phyloP scores from a whole-genome alignment of 2,113 vertebrate species.

The Petaurus breviceps region DNA sequence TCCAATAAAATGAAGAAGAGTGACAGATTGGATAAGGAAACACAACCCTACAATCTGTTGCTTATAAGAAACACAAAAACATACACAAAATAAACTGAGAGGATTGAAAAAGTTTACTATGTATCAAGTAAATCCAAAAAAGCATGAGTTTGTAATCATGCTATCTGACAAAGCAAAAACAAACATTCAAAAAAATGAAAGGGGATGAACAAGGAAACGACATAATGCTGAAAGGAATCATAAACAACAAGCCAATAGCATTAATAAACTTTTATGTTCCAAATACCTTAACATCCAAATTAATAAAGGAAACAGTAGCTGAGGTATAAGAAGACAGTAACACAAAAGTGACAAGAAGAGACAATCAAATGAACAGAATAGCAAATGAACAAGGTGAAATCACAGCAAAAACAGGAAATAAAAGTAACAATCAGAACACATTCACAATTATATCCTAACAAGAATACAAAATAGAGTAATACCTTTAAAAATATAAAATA shows the following conservation, averaged over 20 bases:
- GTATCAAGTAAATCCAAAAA: neutral
- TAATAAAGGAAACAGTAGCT: neutral
- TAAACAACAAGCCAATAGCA: neutral
- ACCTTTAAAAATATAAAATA: too few relatives aligned
- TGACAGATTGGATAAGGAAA: neutral
- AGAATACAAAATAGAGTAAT: too few relatives aligned
- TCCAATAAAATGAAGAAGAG: neutral
- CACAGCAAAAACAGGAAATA: too few relatives aligned
- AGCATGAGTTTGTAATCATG: neutral
- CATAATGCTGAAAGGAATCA: neutral
- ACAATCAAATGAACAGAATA: too few relatives aligned
- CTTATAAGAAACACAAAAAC: neutral
- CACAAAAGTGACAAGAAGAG: neutral
- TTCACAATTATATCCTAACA: too few relatives aligned
- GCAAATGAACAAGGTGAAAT: too few relatives aligned
- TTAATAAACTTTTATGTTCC: neutral
- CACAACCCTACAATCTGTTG: neutral
- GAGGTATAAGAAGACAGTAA: neutral
- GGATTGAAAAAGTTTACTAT: neutral
- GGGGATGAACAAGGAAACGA: neutral
- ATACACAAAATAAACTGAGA: neutral
- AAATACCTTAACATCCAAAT: neutral
- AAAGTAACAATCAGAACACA: too few relatives aligned
- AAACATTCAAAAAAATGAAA: neutral
- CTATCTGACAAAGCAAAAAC: neutral